These are phyloP conservation scores for Heterochromis multidens DNA, from an alignment of 2,113 vertebrate genomes.

Conservation along the genomic window DNA sequence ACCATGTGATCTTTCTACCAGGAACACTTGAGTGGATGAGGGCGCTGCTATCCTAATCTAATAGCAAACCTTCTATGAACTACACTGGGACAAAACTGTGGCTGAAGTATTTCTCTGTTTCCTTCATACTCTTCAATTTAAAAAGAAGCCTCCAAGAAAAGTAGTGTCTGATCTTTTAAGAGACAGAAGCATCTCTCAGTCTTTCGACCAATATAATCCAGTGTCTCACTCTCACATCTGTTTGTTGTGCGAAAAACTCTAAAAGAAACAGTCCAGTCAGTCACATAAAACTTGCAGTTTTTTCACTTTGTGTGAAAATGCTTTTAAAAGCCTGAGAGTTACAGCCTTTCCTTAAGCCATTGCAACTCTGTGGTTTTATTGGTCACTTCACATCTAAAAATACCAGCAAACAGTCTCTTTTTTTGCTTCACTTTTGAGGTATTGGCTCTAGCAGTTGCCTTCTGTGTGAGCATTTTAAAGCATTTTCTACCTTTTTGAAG, in stretches of 20 bases:
- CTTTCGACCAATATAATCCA: neutral
- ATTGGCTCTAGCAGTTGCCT: neutral
- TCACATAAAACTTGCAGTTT: neutral
- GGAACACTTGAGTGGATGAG: neutral
- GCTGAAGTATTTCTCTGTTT: neutral
- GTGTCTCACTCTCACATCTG: neutral
- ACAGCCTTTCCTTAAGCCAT: neutral
- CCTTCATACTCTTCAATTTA: neutral
- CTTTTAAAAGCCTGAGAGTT: neutral
- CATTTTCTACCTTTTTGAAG: neutral
- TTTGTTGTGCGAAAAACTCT: neutral
- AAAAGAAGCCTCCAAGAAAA: neutral
- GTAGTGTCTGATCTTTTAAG: neutral
- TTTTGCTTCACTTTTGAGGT: neutral
- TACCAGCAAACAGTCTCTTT: neutral
- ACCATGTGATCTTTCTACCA: neutral
- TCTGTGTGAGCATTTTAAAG: neutral
- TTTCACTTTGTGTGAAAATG: neutral
- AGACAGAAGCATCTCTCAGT: neutral
- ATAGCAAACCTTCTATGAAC: neutral
- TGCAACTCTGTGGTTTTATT: neutral
- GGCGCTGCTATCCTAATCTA: neutral
- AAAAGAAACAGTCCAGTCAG: neutral
- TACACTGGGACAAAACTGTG: neutral
- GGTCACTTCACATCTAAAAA: neutral